phyloP scores from a whole-genome alignment of 2,888 invertebrate genomes.

The Meghimatium bilineatum region DNA sequence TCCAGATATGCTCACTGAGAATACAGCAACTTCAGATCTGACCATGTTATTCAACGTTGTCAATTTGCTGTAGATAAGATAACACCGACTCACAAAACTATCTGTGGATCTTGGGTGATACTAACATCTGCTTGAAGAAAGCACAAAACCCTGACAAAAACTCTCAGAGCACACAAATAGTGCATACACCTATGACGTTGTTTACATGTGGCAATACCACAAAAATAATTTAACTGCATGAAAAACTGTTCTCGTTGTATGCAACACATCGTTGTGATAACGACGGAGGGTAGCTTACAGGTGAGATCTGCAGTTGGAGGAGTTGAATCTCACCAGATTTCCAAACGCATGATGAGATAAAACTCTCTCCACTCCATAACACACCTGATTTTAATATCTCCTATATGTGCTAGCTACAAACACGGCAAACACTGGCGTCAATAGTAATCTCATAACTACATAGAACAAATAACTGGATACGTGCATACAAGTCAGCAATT shows the following conservation, averaged over 20 bases:
- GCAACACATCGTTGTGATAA: background rate
- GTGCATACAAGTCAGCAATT: background rate
- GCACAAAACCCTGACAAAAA: no score
- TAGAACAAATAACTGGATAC: background rate
- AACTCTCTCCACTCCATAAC: conserved; percentile 77
- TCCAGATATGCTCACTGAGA: background rate
- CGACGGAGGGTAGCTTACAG: conserved; percentile 52
- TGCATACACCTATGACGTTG: background rate
- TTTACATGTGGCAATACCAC: background rate
- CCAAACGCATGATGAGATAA: conserved; percentile 73
- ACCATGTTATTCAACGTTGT: background rate
- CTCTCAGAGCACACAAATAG: no score
- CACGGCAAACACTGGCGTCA: background rate
- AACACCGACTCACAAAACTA: background rate
- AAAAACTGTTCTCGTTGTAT: background rate
- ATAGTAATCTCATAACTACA: background rate
- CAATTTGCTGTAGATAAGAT: background rate
- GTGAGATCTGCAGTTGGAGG: conserved; percentile 84
- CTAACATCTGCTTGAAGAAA: background rate
- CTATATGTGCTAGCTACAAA: background rate
- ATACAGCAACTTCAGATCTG: background rate
- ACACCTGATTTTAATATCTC: conserved; percentile 51
- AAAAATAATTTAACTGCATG: background rate
- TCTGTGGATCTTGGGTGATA: background rate
- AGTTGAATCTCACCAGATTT: conserved; percentile 84